Conservation (phyloP, 1,140 invertebrate species). For the Lepidostoma basale region DNA sequence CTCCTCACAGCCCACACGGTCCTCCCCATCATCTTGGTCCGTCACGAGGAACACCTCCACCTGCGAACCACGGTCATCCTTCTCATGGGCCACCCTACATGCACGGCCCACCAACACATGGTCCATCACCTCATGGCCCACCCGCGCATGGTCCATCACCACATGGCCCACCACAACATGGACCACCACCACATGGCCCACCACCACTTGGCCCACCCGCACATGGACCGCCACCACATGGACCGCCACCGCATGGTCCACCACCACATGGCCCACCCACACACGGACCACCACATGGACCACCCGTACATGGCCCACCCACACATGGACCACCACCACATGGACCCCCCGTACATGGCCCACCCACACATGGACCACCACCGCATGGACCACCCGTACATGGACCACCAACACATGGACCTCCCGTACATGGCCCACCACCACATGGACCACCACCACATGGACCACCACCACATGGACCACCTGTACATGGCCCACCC, state of each 20-base stretch:
- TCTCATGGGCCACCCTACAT: background rate
- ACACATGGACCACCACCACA: too few relatives aligned
- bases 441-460: too few relatives aligned
- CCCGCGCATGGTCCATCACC: background rate
- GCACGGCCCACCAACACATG: background rate
- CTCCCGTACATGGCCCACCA: too few relatives aligned
- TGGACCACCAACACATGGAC: background rate
- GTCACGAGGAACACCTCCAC: background rate
- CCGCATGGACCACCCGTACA: background rate
- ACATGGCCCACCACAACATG: conserved; percentile 4
- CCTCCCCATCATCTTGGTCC: background rate
- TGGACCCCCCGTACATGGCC: too few relatives aligned
- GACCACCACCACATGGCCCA: background rate
- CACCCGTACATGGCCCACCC: too few relatives aligned
- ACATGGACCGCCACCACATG: too few relatives aligned
- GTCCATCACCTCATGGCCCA: conserved; percentile 4
- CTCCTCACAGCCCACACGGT: background rate
- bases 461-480: too few relatives aligned
- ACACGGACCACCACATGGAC: too few relatives aligned
- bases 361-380: background rate
- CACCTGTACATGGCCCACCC: conserved; percentile 29
- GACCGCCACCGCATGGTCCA: too few relatives aligned
- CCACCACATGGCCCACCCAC: background rate
- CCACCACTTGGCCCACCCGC: too few relatives aligned
- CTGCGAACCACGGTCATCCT: background rate